phyloP scores from a whole-genome alignment of 2,113 vertebrate genomes.

The Heterochromis multidens region DNA sequence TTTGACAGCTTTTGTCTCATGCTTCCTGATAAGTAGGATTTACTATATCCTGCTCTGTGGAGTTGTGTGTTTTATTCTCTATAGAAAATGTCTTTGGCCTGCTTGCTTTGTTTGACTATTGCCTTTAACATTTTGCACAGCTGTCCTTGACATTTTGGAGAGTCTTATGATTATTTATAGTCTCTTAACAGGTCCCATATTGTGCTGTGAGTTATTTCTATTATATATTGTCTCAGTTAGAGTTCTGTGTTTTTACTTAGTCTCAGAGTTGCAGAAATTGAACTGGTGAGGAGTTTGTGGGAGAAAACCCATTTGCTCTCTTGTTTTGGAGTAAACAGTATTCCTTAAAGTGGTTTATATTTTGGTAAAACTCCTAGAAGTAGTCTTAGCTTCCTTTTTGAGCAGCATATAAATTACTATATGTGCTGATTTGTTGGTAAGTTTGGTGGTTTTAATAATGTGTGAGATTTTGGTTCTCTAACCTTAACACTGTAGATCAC shows the following conservation, averaged over 20 bases:
- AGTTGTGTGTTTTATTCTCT: conserved; percentile 11
- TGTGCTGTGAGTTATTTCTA: conserved; percentile 21
- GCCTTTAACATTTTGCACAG: conserved; percentile 40
- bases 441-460: not conserved
- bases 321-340: not conserved
- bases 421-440: not conserved
- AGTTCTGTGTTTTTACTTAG: not conserved
- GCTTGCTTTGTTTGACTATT: conserved; percentile 36
- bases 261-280: not conserved
- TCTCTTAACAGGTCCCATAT: conserved; percentile 33
- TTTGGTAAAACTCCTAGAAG: not conserved
- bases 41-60: conserved; percentile 31
- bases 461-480: not conserved
- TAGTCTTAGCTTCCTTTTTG: not conserved
- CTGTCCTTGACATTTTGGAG: conserved; percentile 47
- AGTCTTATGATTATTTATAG: conserved; percentile 45
- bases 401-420: not conserved
- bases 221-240: conserved; percentile 25
- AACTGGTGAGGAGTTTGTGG: not conserved
- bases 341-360: not conserved
- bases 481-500: not conserved
- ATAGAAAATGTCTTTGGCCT: conserved; percentile 36
- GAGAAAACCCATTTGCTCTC: not conserved
- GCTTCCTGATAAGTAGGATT: conserved; percentile 26
- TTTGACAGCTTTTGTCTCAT: conserved; percentile 23